Evolutionary conservation across 2,113 vertebrate genomes (phyloP).

Genomic region (Pterocles burchelli): DNA sequence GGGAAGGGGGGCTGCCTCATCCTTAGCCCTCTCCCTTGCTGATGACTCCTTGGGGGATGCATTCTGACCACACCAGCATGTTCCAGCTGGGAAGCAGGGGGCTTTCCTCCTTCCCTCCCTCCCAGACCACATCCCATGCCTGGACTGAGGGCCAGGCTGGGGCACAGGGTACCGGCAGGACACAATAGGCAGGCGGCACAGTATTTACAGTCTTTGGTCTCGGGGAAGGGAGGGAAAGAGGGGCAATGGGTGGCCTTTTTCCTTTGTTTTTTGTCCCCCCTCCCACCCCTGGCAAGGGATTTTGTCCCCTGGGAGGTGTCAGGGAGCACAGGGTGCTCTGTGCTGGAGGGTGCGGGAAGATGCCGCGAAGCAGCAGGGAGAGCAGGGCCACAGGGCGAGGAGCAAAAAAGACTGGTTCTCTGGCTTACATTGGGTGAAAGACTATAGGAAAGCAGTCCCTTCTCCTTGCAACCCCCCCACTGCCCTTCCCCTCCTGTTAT

Average conservation of each 20-base stretch:
- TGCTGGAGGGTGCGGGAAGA: slow-evolving; percentile 8
- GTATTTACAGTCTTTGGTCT: slow-evolving; percentile 77
- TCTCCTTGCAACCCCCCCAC: slow-evolving; percentile 41
- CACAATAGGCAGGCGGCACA: slow-evolving; percentile 25
- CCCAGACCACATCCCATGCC: neutral
- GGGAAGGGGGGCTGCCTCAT: neutral
- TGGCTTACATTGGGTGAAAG: slow-evolving; percentile 74
- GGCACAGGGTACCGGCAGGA: neutral
- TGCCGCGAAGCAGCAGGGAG: slow-evolving; percentile 7
- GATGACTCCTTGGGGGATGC: neutral
- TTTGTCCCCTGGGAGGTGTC: neutral
- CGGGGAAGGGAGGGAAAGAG: slow-evolving; percentile 19
- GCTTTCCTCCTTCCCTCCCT: slow-evolving; percentile 3
- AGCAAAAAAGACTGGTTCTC: slow-evolving; percentile 54
- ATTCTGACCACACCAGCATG: neutral
- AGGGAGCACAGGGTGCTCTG: neutral
- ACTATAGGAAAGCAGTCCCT: slow-evolving; percentile 61
- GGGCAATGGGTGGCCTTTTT: neutral
- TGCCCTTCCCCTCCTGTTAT: neutral
- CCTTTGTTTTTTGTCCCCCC: neutral
- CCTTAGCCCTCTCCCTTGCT: neutral
- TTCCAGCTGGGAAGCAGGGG: neutral
- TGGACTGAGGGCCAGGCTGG: neutral
- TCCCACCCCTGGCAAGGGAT: neutral
- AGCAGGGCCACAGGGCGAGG: neutral